A percentile compares a stretch with the other conserved stretches of the same genome.
These are phyloP conservation scores for Thelaira solivaga DNA, from an alignment of 2,888 invertebrate genomes.

Conservation along the genomic window DNA sequence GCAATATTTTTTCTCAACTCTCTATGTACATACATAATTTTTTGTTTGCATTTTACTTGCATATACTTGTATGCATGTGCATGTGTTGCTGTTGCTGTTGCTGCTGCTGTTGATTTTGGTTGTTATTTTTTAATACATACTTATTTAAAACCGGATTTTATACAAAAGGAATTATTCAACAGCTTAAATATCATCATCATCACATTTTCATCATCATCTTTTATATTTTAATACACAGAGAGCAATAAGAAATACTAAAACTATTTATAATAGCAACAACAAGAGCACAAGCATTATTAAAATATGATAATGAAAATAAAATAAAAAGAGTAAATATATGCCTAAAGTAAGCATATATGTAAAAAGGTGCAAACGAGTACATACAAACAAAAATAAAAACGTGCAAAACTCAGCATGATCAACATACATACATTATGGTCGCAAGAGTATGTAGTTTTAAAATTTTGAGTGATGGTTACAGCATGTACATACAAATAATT, in stretches of 20 bases:
- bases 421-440: no score
- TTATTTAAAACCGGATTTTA: slow-evolving; percentile 58
- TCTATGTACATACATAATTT: not conserved
- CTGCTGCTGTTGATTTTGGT: slow-evolving; percentile 8
- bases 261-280: slow-evolving; percentile 3
- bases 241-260: slow-evolving; percentile 31
- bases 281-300: slow-evolving; percentile 22
- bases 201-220: slow-evolving; percentile 25
- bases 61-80: not conserved
- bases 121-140: not conserved
- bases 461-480: slow-evolving; percentile 8
- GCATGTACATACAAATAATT: not conserved
- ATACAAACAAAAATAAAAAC: slow-evolving; percentile 40
- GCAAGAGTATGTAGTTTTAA: slow-evolving; percentile 21
- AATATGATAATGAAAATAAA: not conserved
- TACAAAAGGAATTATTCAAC: slow-evolving; percentile 60
- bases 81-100: not conserved
- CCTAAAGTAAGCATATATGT: no score
- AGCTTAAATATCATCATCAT: slow-evolving; percentile 55
- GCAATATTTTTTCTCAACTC: slow-evolving; percentile 9
- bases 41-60: not conserved
- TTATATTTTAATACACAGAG: not conserved
- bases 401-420: slow-evolving; percentile 35
- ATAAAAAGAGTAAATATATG: no score
- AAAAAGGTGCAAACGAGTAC: no score